These are phyloP conservation scores for Lycocorax pyrrhopterus DNA, from an alignment of 2,113 vertebrate species.

Conservation along the genomic window DNA sequence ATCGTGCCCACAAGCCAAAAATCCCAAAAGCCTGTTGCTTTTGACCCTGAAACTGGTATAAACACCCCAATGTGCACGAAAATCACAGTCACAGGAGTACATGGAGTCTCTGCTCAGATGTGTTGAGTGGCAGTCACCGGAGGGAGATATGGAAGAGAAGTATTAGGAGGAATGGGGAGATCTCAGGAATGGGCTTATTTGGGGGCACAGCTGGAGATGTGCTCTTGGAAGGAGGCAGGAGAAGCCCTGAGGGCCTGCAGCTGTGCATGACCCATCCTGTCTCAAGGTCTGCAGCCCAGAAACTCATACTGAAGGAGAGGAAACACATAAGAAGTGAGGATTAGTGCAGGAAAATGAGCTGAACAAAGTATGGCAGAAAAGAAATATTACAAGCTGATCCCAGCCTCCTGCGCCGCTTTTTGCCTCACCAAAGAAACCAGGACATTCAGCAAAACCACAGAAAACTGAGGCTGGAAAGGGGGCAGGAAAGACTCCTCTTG, in stretches of 20 bases:
- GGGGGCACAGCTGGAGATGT: not conserved
- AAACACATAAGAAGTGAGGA: not conserved
- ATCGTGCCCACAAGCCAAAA: not conserved
- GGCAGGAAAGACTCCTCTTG: not conserved
- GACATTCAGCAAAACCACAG: not conserved
- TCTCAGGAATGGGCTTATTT: not conserved
- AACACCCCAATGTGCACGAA: not conserved
- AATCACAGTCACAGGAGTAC: not conserved
- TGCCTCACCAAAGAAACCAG: not conserved
- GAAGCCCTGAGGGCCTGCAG: not conserved
- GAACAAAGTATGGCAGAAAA: not conserved
- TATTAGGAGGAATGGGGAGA: not conserved
- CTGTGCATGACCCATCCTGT: not conserved
- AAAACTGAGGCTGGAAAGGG: not conserved
- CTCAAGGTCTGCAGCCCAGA: not conserved
- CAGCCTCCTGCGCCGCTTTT: not conserved
- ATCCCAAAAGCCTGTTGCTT: not conserved
- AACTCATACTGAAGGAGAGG: not conserved
- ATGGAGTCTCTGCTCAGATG: not conserved
- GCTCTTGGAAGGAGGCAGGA: not conserved
- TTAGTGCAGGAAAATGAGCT: not conserved
- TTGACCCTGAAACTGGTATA: not conserved
- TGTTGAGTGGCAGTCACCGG: not conserved
- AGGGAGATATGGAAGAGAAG: not conserved
- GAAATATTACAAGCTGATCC: not conserved